Evolutionary conservation across 1,140 invertebrate species (phyloP), one percentile per base, ranked within the genome.

Genomic region (Drosophila lowei): DNA sequence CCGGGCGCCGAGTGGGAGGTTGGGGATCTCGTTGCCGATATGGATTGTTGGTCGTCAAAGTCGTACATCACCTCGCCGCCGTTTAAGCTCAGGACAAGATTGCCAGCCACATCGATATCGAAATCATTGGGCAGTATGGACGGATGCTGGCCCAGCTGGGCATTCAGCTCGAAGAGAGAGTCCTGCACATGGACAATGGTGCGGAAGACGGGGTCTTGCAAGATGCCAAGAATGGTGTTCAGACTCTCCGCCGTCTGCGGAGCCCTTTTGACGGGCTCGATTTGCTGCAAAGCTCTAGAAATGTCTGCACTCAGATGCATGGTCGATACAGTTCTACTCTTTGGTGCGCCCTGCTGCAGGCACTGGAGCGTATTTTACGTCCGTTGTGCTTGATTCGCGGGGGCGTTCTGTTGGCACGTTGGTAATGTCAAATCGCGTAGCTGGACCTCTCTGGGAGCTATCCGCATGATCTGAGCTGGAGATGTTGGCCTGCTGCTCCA

Each of bases 161-260:
- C 94, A 54, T 96, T 96, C 54, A 97, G 91, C 92, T 97, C 95
- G 38, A 93, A 94, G 41, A 97, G 92, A 1, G 96, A 97, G 91
- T 97, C 97, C 92, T 97, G 97, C 72, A 99, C 94, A 47, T 96
- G 97, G n/a, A 97, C 95, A 80, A 99, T 97, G 84, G 96, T 97
- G 59, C 95, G 94, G 84, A 99, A 96, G 41, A 99, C 95, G 7
- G 98, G 98, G 93, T 97, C 98, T 78, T 98, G 96, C 62, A 99
- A 91, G 44, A 99, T 94, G 59, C 95, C 95, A 74, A 99, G 95
- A 1, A 99, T 93, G 41, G 96, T 95, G 81, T 96, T 95, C 15
- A 99, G 92, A 90, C 99, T 97, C 85, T 97, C 95, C 89, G 94
- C 95, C 38, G 96, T 96, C 79, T 96, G 94, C 94, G 84, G 99